phyloP scores from a whole-genome alignment of 1,140 invertebrate genomes.

The Cepaea nemoralis region DNA sequence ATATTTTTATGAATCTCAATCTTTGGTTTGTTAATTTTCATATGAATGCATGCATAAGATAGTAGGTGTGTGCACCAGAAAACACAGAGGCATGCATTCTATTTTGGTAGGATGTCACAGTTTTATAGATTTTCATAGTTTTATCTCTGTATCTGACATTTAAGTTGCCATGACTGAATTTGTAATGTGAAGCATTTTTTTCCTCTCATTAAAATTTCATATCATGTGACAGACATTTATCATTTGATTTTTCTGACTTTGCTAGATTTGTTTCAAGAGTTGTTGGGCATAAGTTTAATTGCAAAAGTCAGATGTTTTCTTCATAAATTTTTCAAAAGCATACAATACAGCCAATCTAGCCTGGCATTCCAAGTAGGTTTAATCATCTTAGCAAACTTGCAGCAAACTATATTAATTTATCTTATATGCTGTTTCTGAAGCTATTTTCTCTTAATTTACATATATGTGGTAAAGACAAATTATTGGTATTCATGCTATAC shows the following conservation, averaged over 20 bases:
- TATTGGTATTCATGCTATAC: too few relatives aligned
- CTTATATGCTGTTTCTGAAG: too few relatives aligned
- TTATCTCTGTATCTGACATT: neutral
- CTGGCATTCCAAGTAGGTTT: too few relatives aligned
- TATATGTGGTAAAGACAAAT: too few relatives aligned
- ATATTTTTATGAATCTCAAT: constrained; percentile 5
- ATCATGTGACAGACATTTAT: neutral
- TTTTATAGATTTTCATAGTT: constrained; percentile 1
- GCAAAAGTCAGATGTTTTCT: too few relatives aligned
- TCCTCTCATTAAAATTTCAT: neutral
- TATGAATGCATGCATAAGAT: neutral
- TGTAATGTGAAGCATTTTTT: neutral
- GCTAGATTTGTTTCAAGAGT: neutral
- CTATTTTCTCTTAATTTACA: too few relatives aligned
- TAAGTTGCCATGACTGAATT: neutral
- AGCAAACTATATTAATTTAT: too few relatives aligned
- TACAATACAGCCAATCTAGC: too few relatives aligned
- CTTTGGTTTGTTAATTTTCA: neutral
- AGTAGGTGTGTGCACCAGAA: neutral
- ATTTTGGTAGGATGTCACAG: neutral
- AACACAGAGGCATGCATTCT: neutral
- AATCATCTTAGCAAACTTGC: too few relatives aligned
- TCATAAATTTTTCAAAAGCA: too few relatives aligned
- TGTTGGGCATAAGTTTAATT: too few relatives aligned
- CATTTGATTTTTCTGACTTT: neutral